A percentile compares a stretch with the other conserved stretches of the same genome.
phyloP scores from a whole-genome alignment of 2,797 vertebrate genomes.

The Meriones psammophilus region DNA sequence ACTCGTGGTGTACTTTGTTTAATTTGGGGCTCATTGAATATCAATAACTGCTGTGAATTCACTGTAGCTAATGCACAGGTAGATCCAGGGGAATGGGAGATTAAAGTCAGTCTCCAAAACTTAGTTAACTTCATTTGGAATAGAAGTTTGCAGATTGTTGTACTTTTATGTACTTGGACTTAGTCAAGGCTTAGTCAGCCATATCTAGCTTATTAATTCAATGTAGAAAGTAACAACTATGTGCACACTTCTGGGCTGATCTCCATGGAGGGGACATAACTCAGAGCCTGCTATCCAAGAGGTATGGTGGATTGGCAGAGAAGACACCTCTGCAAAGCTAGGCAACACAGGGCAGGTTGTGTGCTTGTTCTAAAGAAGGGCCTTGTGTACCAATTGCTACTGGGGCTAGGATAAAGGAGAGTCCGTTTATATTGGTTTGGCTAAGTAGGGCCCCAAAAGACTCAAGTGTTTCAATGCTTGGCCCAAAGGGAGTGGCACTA shows the following conservation, averaged over 20 bases:
- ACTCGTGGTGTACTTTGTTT: neutral
- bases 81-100: neutral
- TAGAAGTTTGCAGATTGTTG: slow-evolving; percentile 6
- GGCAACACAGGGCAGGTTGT: neutral
- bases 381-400: neutral
- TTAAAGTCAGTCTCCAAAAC: slow-evolving; percentile 34
- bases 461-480: no score
- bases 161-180: slow-evolving; percentile 35
- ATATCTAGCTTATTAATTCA: neutral
- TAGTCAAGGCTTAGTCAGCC: neutral
- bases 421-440: no score
- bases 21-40: neutral
- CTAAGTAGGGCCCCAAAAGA: no score
- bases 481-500: no score
- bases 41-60: neutral
- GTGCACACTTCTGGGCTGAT: neutral
- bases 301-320: neutral
- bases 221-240: neutral
- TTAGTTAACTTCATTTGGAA: slow-evolving; percentile 37
- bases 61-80: neutral
- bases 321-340: neutral
- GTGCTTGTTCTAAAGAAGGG: neutral
- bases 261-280: neutral
- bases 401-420: neutral
- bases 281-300: neutral